Conservation (phyloP, 2,797 vertebrate genomes). For the Pangasius djambal region DNA sequence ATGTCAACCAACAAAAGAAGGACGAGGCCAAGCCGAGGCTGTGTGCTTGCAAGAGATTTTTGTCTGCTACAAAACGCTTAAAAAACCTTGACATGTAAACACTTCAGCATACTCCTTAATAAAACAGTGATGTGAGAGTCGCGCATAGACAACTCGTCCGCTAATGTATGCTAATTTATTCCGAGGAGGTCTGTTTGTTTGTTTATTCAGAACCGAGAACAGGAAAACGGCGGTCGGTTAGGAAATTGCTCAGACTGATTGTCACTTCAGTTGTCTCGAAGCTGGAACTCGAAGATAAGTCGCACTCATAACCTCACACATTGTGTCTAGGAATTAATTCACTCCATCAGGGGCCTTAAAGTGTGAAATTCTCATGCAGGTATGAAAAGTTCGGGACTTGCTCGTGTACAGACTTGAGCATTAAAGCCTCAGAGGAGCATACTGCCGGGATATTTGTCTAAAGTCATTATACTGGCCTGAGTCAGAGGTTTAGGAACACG, state of each 20-base stretch:
- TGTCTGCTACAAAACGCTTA: too few relatives aligned
- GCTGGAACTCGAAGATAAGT: constrained; percentile 46
- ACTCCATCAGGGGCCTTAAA: neutral
- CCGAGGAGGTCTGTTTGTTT: neutral
- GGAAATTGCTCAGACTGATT: constrained; percentile 71
- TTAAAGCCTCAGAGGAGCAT: neutral
- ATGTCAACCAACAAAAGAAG: constrained; percentile 14
- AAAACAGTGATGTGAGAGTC: neutral
- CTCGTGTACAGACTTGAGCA: neutral
- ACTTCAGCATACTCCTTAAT: neutral
- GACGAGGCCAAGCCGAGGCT: neutral
- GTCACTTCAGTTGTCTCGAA: constrained; percentile 62
- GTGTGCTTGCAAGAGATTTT: neutral
- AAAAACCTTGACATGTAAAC: neutral
- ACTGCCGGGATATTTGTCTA: neutral
- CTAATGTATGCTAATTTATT: constrained; percentile 28
- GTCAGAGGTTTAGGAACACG: neutral
- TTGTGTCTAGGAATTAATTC: neutral
- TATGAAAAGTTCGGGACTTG: neutral
- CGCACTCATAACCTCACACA: neutral
- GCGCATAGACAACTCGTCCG: neutral
- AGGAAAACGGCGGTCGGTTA: constrained; percentile 63
- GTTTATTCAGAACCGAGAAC: constrained; percentile 39
- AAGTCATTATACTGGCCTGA: neutral
- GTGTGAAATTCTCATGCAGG: neutral